Evolutionary conservation across 2,888 invertebrate species (phyloP).

Genomic region (Hecatera dysodea): DNA sequence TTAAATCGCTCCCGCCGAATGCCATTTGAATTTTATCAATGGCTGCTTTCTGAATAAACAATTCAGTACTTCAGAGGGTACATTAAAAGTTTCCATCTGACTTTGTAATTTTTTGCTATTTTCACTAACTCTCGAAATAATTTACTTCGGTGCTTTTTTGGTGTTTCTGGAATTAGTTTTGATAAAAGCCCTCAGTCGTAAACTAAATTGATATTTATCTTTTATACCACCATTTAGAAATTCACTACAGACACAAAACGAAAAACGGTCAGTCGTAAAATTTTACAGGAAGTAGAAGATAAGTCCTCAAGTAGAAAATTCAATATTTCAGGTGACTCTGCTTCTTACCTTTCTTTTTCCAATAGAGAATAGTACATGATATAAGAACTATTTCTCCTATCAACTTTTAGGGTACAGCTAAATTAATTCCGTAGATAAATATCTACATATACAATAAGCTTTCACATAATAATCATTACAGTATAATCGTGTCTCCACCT

Average conservation of each 20-base stretch:
- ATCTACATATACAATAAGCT: conserved; percentile 25
- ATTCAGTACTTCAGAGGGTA: conserved; percentile 25
- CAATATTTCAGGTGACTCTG: neutral
- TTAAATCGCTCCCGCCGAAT: conserved; percentile 27
- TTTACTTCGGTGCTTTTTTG: neutral
- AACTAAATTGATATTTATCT: neutral
- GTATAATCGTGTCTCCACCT: conserved; percentile 26
- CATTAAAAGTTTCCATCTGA: conserved; percentile 9
- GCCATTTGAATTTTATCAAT: conserved; percentile 57
- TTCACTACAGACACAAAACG: neutral
- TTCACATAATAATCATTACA: conserved; percentile 29
- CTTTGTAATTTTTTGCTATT: conserved; percentile 6
- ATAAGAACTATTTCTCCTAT: too few relatives aligned
- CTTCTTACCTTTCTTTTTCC: too few relatives aligned
- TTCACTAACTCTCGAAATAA: neutral
- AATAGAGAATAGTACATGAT: too few relatives aligned
- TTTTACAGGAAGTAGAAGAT: neutral
- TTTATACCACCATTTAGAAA: neutral
- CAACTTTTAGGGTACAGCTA: neutral
- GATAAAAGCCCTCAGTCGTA: neutral
- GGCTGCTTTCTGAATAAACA: conserved; percentile 41
- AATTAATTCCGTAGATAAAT: conserved; percentile 15
- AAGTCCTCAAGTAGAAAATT: neutral
- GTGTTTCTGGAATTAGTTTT: neutral
- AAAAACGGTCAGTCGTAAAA: neutral